Base-by-base conservation (phyloP, 2,888 invertebrate species). In the Azorinus chamasolen region DNA sequence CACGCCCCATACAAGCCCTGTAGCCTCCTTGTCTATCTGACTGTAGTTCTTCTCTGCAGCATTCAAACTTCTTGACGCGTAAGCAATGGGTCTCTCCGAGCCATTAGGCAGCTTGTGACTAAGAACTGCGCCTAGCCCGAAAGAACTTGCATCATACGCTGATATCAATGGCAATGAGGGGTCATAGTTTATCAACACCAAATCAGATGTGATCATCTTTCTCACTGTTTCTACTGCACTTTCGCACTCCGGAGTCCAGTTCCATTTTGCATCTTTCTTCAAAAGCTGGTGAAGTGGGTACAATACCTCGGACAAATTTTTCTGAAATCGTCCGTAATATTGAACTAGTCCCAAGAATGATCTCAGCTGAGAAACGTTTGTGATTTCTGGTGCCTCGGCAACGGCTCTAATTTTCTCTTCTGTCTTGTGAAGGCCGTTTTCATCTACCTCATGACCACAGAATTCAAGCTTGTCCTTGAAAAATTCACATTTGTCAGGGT, bases 21-120 rank as follows among this genome's bases (percentile, higher is more conserved):
- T 80, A 25, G 93, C 91, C 85, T 92, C 93, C 78, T 92, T 91
- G 51, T 93, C 92, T n/a, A 93, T 76, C 72, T 92, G 91, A 37
- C 89, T 87, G 80, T 93, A 93, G 20, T 87, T 85, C 48, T 83
- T 74, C 83, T 93, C 91, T 83, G 88, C 91, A 92, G 85, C 89
- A 86, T 79, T 85, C 68, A 94, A 91, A 58, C 93, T 92, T 14
- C 89, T 86, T 55, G 92, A 93, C 0, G 92, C 93, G 70, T 92
- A 93, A 2, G 76, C 83, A 53, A 84, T 46, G 12, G 66, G 77
- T 66, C 79, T 43, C 41, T 70, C 66, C 16, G n/a, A 2, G 25
- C 54, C 63, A 57, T 77, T 55, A 22, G 69, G 64, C 22, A 71
- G 43, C 8, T 41, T 57, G 50, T 85, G 82, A 32, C 79, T 76